phyloP scores from a whole-genome alignment of 1,140 invertebrate species.

The Trichonephila clavipes region DNA sequence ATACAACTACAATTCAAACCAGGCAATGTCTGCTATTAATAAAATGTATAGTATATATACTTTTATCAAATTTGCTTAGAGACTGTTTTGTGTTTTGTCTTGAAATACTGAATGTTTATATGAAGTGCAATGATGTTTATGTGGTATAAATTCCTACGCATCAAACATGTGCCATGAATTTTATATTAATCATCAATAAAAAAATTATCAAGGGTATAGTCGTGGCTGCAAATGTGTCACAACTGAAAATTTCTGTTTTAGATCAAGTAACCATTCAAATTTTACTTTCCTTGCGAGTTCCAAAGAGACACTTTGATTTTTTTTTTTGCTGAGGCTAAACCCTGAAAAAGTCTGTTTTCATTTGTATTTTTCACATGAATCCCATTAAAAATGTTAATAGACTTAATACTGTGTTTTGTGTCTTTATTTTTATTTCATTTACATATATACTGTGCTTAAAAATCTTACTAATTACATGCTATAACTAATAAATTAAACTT shows the following conservation, averaged over 20 bases:
- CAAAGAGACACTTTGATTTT: not conserved
- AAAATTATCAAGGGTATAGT: not conserved
- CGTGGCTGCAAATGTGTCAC: not conserved
- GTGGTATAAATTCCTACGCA: constrained; percentile 30
- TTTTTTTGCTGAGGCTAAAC: not conserved
- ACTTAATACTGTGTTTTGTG: not conserved
- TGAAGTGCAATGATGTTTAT: constrained; percentile 36
- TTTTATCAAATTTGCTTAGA: not conserved
- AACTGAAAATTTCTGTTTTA: not conserved
- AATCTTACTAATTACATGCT: no score
- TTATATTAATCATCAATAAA: not conserved
- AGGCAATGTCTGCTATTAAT: not conserved
- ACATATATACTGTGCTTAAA: not conserved
- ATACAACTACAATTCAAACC: not conserved
- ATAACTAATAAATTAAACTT: no score
- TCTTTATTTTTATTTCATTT: not conserved
- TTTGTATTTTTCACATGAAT: not conserved
- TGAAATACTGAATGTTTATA: not conserved
- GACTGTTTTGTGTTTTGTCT: not conserved
- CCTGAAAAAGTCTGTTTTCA: not conserved
- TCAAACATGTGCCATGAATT: constrained; percentile 37
- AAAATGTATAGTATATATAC: not conserved
- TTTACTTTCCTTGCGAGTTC: not conserved
- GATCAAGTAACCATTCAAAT: not conserved
- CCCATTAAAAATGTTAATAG: constrained; percentile 11